Evolutionary conservation across 1,140 invertebrate genomes (phyloP), one percentile per base, ranked within the genome.

Genomic region (Drosophila yakuba): DNA sequence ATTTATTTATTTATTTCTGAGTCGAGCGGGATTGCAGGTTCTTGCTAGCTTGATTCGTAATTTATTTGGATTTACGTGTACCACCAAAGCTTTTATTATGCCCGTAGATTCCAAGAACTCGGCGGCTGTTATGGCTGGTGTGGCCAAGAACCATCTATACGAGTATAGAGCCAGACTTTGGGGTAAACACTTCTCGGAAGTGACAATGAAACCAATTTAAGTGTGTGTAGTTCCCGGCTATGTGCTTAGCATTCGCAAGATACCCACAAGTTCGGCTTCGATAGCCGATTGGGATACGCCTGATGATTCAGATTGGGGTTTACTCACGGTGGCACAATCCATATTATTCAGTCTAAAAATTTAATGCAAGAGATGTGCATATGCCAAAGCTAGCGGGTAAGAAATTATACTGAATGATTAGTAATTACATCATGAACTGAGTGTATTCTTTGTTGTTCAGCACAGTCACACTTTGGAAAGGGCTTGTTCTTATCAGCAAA

Each of bases 161-260:
- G 20, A 20, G 20, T 20, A 41, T 41, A 23, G 45, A 50, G 32
- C 72, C 47, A 48, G 64, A 83, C 56, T 25, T 63, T 23, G 45
- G 57, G 74, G 78, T 81, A 81, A 78, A 80, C 74, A 76, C 52
- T 86, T 86, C 82, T 66, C 57, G 75, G 82, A 86, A 86, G 56
- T 67, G 59, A 45, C 64, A 57, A 75, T 86, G 78, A 77, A 85
- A 85, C 74, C 71, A 58, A 78, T 63, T 64, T 67, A 52, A 50
- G 45, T 44, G n/a, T 77, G 67, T 66, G 81, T 84, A 74, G 77
- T 84, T 84, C 81, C 81, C 81, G 56, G 56, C 43, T 80, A 77
- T 81, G 74, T 86, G 78, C 56, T 58, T 81, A 15, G 82, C 61
- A 86, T 82, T 62, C 47, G 52, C 50, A 82, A 78, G 20, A 50